Evolutionary conservation across 2,888 invertebrate species (phyloP), one percentile per base, ranked within the genome.

Genomic region (Eristalis arbustorum): DNA sequence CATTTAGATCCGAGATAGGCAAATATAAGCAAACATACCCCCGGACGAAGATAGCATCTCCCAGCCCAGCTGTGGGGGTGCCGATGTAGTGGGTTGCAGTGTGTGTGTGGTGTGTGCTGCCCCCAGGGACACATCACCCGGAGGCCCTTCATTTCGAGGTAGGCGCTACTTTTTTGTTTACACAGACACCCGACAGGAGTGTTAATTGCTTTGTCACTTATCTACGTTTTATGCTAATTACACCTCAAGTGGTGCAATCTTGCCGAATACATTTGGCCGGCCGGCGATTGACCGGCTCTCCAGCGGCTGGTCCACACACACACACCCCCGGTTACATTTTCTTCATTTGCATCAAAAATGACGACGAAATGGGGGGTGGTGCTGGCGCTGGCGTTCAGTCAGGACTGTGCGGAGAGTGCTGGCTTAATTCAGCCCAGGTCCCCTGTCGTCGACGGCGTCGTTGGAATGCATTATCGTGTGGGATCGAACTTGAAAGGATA

Each of bases 181-280:
- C 75, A 71, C 37, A 77, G 82, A 73, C 82, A 67, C 77, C 77
- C 59, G 80, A 73, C 62, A 72, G 82, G 67, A 71, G 82, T 83
- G 82, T 83, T 83, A 83, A 83, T 77, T 83, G 82, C 77, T 71
- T 83, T 77, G 82, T 77, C 82, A 83, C 82, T 83, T 83, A 83
- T 83, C 76, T 77, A 67, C 72, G 71, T 73, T 83, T 83, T 83
- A 83, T 83, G 82, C 82, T 83, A 83, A 83, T 83, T 83, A 83
- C 61, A 62, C 76, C 71, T 77, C 66, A 83, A 83, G 82, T 77
- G 63, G 62, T 64, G 71, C 66, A 71, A 61, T 69, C 61, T 64
- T 75, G 56, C 63, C 49, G 64, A 68, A 69, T 61, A 81, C 56
- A 56, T n/a, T 42, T 22, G 42, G 25, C 63, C 34, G n/a, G 3